These are phyloP conservation scores for Scophthalmus maximus DNA, from an alignment of 2,113 vertebrate species.

Conservation along the genomic window DNA sequence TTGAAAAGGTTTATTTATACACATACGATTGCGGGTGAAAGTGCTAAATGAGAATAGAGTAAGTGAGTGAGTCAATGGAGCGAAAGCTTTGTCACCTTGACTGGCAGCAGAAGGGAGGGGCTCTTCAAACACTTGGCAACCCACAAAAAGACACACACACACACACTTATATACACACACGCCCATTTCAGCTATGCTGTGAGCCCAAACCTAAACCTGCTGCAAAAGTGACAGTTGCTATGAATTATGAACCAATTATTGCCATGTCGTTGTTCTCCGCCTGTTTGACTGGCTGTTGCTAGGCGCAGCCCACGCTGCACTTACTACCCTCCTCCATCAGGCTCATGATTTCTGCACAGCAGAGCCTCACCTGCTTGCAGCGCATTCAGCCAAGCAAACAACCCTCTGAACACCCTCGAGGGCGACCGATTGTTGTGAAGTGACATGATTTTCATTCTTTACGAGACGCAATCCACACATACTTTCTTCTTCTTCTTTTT, in stretches of 20 bases:
- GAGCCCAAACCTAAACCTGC: neutral
- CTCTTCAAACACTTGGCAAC: slow-evolving; percentile 13
- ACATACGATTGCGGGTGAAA: slow-evolving; percentile 16
- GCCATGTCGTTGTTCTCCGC: neutral
- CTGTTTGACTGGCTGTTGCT: slow-evolving; percentile 3
- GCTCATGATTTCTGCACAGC: neutral
- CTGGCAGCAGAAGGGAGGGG: slow-evolving; percentile 20
- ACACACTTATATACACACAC: too few species aligned
- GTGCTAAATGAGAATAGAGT: slow-evolving; percentile 5
- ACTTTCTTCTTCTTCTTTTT: slow-evolving; percentile 74
- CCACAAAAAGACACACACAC: slow-evolving; percentile 2
- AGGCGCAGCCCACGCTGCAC: neutral
- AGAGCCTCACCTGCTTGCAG: too few species aligned
- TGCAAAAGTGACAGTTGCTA: slow-evolving; percentile 19
- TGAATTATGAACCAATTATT: neutral
- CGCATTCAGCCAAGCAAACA: neutral
- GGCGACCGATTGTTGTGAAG: neutral
- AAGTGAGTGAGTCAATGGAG: slow-evolving; percentile 32
- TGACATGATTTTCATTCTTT: neutral
- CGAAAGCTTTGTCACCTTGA: too few species aligned
- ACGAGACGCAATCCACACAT: too few species aligned
- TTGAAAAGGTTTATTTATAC: slow-evolving; percentile 9
- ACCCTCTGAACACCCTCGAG: neutral
- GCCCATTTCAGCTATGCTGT: slow-evolving; percentile 6
- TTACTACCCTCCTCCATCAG: neutral